These are phyloP conservation scores for Calliopum simillimum DNA, from an alignment of 2,888 invertebrate genomes.

Conservation along the genomic window DNA sequence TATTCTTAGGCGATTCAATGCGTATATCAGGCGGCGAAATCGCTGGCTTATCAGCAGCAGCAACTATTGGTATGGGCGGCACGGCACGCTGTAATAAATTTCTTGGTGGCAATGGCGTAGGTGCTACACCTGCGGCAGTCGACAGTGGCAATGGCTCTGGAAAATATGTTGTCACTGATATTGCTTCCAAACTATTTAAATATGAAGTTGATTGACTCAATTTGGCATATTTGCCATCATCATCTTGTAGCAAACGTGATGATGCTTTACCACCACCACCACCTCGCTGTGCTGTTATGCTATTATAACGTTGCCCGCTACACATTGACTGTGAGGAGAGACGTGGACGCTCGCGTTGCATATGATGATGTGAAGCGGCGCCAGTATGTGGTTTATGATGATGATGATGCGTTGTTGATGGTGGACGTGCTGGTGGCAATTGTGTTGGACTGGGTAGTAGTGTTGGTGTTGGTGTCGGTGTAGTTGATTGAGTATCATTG, in stretches of 20 bases:
- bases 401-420: conserved; percentile 6
- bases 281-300: conserved; percentile 31
- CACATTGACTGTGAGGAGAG: conserved; percentile 65
- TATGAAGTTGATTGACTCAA: conserved; percentile 65
- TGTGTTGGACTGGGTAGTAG: conserved; percentile 27
- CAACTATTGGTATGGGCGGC: conserved; percentile 45
- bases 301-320: conserved; percentile 26
- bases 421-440: conserved; percentile 44
- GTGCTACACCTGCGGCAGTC: conserved; percentile 28
- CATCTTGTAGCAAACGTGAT: conserved; percentile 50
- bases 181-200: conserved; percentile 58
- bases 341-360: conserved; percentile 54
- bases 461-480: background rate
- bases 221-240: conserved; percentile 54
- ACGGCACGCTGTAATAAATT: background rate
- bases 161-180: conserved; percentile 38
- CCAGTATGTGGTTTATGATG: conserved; percentile 6
- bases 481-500: conserved; percentile 11
- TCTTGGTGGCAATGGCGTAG: conserved; percentile 20
- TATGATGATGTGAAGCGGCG: conserved; percentile 24
- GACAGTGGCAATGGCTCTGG: background rate
- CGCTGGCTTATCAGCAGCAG: conserved; percentile 41
- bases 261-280: conserved; percentile 5
- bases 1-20: conserved; percentile 83
- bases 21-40: conserved; percentile 68